Evolutionary conservation across 2,888 invertebrate genomes (phyloP), one percentile per base, ranked within the genome.

Genomic region (Aleiodes leptofemur): DNA sequence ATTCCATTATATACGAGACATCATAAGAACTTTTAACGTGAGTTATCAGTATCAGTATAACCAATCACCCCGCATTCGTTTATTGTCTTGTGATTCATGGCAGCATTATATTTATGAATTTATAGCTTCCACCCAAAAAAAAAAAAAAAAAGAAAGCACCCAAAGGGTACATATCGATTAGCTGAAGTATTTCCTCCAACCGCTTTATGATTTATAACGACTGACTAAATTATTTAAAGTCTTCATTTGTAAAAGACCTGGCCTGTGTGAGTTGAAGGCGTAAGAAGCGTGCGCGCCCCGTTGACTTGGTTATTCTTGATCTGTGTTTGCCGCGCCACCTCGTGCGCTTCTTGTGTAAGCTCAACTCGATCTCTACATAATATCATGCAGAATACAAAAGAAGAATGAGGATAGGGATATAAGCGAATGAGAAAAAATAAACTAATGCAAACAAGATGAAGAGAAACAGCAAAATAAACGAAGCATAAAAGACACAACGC

Each of bases 151-250:
- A n/a, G 84, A 34, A 34, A 11, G 14, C 34, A n/a, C 59, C 59
- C 59, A n/a, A 31, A n/a, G 59, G 59, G 59, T 82, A 79, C 80
- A 83, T 86, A 87, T 88, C 88, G 87, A 88, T 88, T 88, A 88
- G 82, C 81, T 73, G 66, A 11, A 59, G n/a, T 34, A 59, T 34
- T 38, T 59, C 34, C 59, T 34, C 34, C 59, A 34, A 34, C 59
- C 29, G 34, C 34, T 14, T 59, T 80, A 82, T 84, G 86, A 86
- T 87, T 86, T 86, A 86, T 84, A 83, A 82, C 82, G 83, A 82
- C 83, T 80, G 86, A 85, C 86, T 88, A 86, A 88, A 88, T 88
- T 88, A 88, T 88, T 88, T 86, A 85, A 88, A 87, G 87, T 87
- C 87, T 88, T 87, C 85, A 87, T 87, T 86, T 85, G 85, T 84